Evolutionary conservation across 1,140 invertebrate genomes (phyloP).

Genomic region (Batillaria attramentaria): DNA sequence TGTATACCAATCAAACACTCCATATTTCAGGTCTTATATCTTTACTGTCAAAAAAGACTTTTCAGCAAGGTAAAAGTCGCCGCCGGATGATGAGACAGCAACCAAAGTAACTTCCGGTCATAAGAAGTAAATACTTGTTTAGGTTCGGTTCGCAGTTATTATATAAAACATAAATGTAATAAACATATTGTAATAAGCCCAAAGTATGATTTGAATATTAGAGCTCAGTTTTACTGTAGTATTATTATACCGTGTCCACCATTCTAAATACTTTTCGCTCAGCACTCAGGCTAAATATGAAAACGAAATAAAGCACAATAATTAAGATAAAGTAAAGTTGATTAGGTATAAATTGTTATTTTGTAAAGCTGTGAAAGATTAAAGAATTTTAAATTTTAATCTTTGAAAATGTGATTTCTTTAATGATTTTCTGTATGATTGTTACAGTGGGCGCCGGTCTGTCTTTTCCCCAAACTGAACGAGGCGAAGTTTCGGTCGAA

Average conservation of each 20-base stretch:
- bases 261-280: background rate
- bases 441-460: too few species aligned
- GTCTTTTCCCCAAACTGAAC: conserved; percentile 15
- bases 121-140: too few species aligned
- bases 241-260: background rate
- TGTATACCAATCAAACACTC: conserved; percentile 94
- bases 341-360: background rate
- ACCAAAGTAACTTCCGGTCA: too few species aligned
- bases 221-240: background rate
- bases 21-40: conserved; percentile 49
- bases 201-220: background rate
- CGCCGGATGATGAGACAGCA: conserved; percentile 12
- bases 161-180: background rate
- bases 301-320: too few species aligned
- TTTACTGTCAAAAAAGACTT: background rate
- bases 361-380: background rate
- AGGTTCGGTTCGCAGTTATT: background rate
- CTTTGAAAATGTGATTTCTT: too few species aligned
- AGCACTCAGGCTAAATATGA: background rate
- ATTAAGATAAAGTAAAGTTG: background rate
- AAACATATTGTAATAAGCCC: background rate
- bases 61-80: background rate
- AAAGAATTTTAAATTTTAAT: background rate
- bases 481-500: conserved; percentile 32
- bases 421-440: too few species aligned